Conservation (phyloP, 1,140 invertebrate species). For the Drosophila kepulauana region DNA sequence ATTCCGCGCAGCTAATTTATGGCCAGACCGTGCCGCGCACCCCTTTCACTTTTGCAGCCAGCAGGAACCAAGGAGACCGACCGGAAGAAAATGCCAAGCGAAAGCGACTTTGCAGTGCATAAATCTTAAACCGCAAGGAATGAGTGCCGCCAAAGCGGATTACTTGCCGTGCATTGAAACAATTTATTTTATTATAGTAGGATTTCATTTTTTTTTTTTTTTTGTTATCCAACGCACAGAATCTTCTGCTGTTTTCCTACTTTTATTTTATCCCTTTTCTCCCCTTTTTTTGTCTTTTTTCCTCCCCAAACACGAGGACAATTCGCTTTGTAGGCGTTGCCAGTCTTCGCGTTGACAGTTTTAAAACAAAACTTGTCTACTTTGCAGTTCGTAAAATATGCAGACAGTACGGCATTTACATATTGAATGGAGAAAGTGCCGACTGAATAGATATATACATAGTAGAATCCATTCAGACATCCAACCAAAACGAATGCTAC, state of each 20-base stretch:
- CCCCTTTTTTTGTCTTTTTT: slow-evolving; percentile 15
- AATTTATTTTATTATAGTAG: slow-evolving; percentile 77
- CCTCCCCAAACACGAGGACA: neutral
- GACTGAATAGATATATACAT: slow-evolving; percentile 3
- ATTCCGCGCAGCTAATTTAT: slow-evolving; percentile 77
- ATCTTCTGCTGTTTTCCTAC: slow-evolving; percentile 13
- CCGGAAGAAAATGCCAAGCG: slow-evolving; percentile 38
- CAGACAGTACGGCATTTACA: slow-evolving; percentile 46
- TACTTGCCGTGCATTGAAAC: slow-evolving; percentile 77
- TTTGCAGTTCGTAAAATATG: slow-evolving; percentile 77
- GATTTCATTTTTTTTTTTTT: slow-evolving; percentile 26
- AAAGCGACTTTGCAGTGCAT: slow-evolving; percentile 78
- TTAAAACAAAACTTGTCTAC: slow-evolving; percentile 81
- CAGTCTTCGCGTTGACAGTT: slow-evolving; percentile 63
- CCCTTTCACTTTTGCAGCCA: slow-evolving; percentile 65
- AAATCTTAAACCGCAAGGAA: slow-evolving; percentile 79
- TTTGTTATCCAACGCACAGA: slow-evolving; percentile 16
- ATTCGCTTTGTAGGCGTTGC: slow-evolving; percentile 54
- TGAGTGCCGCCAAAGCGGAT: slow-evolving; percentile 71
- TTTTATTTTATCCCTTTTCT: slow-evolving; percentile 30
- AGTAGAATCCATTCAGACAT: neutral
- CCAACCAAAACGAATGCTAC: slow-evolving; percentile 52
- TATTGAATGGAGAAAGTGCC: slow-evolving; percentile 45
- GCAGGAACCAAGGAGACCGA: slow-evolving; percentile 25
- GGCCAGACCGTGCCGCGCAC: slow-evolving; percentile 46